These are phyloP conservation scores for Cepaea nemoralis DNA, from an alignment of 1,140 invertebrate species.

Conservation along the genomic window DNA sequence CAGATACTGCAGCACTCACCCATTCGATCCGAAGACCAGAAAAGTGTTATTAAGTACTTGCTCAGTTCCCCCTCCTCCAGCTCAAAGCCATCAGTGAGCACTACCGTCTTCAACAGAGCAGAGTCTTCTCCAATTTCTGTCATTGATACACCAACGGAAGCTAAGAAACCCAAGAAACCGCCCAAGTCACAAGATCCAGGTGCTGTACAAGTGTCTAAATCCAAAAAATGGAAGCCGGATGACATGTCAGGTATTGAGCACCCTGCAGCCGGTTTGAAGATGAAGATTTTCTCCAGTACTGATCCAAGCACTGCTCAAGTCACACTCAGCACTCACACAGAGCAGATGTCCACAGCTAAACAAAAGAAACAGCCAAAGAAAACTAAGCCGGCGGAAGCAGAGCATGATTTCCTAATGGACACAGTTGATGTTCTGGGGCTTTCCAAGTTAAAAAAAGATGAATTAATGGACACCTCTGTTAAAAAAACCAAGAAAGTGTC, in stretches of 20 bases:
- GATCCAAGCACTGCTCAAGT: constrained; percentile 25
- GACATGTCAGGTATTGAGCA: not conserved
- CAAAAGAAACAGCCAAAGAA: constrained; percentile 14
- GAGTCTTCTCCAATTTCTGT: constrained; percentile 26
- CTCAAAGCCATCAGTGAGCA: constrained; percentile 43
- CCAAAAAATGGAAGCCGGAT: constrained; percentile 3
- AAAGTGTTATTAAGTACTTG: constrained; percentile 62
- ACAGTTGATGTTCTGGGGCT: not conserved
- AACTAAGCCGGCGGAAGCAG: not conserved
- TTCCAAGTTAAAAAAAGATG: not conserved
- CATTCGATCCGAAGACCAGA: constrained; percentile 22
- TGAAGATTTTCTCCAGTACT: constrained; percentile 33
- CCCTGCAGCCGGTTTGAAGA: constrained; percentile 13
- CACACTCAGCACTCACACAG: not conserved
- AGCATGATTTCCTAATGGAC: not conserved
- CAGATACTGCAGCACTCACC: constrained; percentile 41
- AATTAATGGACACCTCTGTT: not conserved
- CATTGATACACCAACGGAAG: not conserved
- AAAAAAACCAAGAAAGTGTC: constrained; percentile 40
- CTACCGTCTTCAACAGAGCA: constrained; percentile 42
- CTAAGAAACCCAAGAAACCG: not conserved
- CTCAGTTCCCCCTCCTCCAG: constrained; percentile 56
- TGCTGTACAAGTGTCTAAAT: not conserved
- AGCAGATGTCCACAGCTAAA: not conserved
- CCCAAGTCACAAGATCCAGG: constrained; percentile 37